Conservation (phyloP, 2,113 vertebrate species). For the Steatornis caripensis region DNA sequence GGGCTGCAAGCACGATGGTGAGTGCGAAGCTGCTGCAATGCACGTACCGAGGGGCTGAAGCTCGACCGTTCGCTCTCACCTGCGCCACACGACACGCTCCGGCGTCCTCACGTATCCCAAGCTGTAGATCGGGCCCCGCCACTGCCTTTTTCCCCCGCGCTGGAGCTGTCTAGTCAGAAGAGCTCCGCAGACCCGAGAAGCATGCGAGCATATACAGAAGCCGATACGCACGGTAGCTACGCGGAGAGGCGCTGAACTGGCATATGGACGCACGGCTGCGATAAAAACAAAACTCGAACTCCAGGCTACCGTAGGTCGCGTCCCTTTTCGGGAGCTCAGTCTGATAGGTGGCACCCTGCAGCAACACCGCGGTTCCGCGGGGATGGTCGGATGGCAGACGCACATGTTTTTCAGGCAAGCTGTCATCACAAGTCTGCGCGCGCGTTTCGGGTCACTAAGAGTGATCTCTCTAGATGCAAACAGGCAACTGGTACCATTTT, state of each 20-base stretch:
- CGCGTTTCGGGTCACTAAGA: not conserved
- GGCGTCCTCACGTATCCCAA: accelerated
- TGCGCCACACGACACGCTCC: accelerated
- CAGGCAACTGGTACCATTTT: not conserved
- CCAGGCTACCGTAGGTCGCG: not conserved
- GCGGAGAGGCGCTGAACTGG: not conserved
- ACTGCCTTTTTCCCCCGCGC: accelerated
- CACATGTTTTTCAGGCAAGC: not conserved
- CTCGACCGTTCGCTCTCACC: accelerated
- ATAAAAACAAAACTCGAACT: not conserved
- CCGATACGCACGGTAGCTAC: accelerated
- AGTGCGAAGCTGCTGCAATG: accelerated
- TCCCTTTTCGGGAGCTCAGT: not conserved
- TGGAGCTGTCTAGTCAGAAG: not conserved
- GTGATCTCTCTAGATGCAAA: not conserved
- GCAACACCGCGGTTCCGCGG: accelerated
- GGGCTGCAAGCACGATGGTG: accelerated
- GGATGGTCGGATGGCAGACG: not conserved
- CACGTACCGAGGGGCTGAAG: not conserved
- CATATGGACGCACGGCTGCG: not conserved
- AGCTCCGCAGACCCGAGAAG: not conserved
- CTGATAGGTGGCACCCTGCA: not conserved
- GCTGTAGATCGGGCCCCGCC: accelerated
- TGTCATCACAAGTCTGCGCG: not conserved
- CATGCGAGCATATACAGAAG: not conserved